Conservation (phyloP, 2,113 vertebrate species). For the Chaetura pelagica region DNA sequence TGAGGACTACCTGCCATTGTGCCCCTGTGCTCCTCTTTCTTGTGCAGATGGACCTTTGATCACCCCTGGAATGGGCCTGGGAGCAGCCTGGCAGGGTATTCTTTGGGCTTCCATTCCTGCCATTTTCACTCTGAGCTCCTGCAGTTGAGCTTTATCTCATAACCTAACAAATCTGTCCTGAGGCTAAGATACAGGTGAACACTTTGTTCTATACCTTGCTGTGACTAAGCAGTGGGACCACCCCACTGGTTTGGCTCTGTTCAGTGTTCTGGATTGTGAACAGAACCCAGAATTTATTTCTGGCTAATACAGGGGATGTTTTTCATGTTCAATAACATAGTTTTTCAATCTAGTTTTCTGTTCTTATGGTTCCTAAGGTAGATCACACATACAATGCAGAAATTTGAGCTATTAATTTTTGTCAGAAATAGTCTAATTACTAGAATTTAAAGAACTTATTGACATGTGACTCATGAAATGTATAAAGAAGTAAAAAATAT, state of each 20-base stretch:
- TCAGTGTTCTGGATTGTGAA: not conserved
- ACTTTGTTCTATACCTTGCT: not conserved
- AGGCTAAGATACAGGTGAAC: not conserved
- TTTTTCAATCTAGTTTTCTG: not conserved
- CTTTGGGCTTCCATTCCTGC: not conserved
- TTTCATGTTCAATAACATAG: not conserved
- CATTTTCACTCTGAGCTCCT: fast-evolving
- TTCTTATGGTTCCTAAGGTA: not conserved
- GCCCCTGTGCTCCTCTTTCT: not conserved
- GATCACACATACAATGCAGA: not conserved
- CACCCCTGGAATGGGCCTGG: not conserved
- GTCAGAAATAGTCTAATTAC: slow-evolving; percentile 51
- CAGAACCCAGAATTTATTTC: not conserved
- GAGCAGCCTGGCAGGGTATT: not conserved
- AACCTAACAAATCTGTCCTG: not conserved
- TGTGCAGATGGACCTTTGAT: too few relatives aligned
- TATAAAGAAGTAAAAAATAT: slow-evolving; percentile 56
- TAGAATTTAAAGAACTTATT: slow-evolving; percentile 63
- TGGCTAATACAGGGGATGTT: not conserved
- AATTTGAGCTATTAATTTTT: not conserved
- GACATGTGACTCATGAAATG: slow-evolving; percentile 63
- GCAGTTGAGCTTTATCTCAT: not conserved
- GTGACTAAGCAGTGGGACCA: not conserved
- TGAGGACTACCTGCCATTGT: fast-evolving
- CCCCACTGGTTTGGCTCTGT: not conserved